Conservation (phyloP, 2,797 vertebrate species). For the Betta splendens region DNA sequence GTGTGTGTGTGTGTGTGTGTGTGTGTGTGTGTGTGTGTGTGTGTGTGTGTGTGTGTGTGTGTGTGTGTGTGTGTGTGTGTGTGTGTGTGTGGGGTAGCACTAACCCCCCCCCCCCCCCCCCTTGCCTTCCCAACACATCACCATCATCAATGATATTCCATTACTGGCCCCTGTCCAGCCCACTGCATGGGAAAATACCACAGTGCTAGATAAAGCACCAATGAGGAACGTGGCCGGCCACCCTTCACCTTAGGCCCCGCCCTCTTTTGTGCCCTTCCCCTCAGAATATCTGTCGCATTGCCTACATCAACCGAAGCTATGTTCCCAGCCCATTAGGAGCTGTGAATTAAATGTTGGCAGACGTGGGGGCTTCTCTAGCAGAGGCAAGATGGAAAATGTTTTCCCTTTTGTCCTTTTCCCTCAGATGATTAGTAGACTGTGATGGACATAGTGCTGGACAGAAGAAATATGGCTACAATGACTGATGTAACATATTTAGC, state of each 20-base stretch:
- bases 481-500: constrained; percentile 3
- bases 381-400: constrained; percentile 13
- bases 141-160: constrained; percentile 73
- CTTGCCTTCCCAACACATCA: constrained; percentile 41
- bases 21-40: no score
- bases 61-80: constrained; percentile 23
- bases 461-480: background rate
- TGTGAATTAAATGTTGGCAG: constrained; percentile 25
- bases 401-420: background rate
- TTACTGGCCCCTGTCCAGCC: constrained; percentile 84
- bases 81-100: constrained; percentile 59
- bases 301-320: constrained; percentile 16
- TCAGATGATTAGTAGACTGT: background rate
- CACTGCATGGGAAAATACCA: constrained; percentile 96
- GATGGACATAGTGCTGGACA: background rate
- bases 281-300: constrained; percentile 31
- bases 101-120: constrained; percentile 62
- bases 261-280: constrained; percentile 16
- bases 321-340: constrained; percentile 33
- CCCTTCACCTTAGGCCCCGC: constrained; percentile 48
- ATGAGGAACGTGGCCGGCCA: constrained; percentile 54
- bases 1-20: constrained; percentile 50
- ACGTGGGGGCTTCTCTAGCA: constrained; percentile 5
- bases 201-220: constrained; percentile 65
- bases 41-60: constrained; percentile 62